Percentiles rank a stretch among this genome's conserved stretches.
Evolutionary conservation across 2,113 vertebrate species (phyloP).

Genomic region (Columba janthina): DNA sequence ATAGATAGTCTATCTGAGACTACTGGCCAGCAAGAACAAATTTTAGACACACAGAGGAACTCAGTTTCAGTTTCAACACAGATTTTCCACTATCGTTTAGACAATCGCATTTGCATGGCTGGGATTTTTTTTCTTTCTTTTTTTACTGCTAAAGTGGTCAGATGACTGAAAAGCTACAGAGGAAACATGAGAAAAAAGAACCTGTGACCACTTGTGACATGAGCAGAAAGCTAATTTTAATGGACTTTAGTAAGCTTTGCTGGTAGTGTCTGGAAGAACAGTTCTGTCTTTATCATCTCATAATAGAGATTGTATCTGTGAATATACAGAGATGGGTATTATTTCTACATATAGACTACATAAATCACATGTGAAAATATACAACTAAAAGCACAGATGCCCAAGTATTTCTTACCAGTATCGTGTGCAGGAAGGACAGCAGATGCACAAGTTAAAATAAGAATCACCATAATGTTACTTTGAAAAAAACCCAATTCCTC

Average conservation of each 20-base stretch:
- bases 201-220: constrained; percentile 50
- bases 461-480: neutral
- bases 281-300: neutral
- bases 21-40: neutral
- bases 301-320: neutral
- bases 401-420: neutral
- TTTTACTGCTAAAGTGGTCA: constrained; percentile 21
- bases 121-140: constrained; percentile 13
- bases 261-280: neutral
- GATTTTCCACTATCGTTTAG: constrained; percentile 39
- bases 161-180: constrained; percentile 48
- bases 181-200: constrained; percentile 60
- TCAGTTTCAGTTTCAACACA: neutral
- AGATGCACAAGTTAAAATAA: neutral
- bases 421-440: neutral
- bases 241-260: constrained; percentile 1
- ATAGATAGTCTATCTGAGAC: neutral
- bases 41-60: neutral
- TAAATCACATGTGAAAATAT: neutral
- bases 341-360: neutral
- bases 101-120: constrained; percentile 53
- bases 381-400: neutral
- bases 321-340: neutral
- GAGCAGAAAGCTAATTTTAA: constrained; percentile 36
- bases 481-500: rapidly evolving